Evolutionary conservation across 2,113 vertebrate genomes (phyloP), one percentile per base, ranked within the genome.

Genomic region (Saiga tatarica): DNA sequence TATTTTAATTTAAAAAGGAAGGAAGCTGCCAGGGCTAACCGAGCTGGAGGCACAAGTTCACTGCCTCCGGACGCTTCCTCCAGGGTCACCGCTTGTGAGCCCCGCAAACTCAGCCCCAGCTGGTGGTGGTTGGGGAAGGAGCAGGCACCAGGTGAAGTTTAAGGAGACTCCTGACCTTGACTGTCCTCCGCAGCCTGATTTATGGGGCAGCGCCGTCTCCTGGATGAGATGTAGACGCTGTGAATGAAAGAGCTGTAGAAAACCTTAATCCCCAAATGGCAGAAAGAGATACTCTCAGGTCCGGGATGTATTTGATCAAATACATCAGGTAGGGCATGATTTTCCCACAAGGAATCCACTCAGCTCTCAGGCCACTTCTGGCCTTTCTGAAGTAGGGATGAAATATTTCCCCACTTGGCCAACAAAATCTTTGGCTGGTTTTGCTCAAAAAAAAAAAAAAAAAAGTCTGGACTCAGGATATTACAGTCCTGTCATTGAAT

Each of bases 221-320:
- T 2, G 57, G 52, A 78, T 45, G 95, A 98, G 96, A 96, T 92
- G 94, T 87, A 97, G 92, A 94, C 92, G 0, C 92, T 92, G 97
- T 6, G 87, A 94, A 39, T 4, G 85, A 92, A 96, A 85, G 87
- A 74, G 81, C 94, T 89, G 86, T 21, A 88, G 97, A 98, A 97
- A 98, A 59, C 59, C 53, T 97, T 98, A 96, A 98, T 98, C 97
- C 96, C 89, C 87, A 42, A 60, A 82, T 60, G 89, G 96, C 92
- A 94, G 97, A 93, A 96, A 95, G 89, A 97, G 96, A 95, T 50
- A 79, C 89, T 97, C 91, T 86, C 7, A 12, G 83, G 95, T 59
- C 91, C 9, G 5, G 81, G 7, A 83, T 81, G 89, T 19, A 53
- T 95, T 98, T 89, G 95, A 94, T 96, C 95, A 94, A 74, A 87